Conservation (phyloP, 1,140 invertebrate species). For the Sitobion miscanthi region DNA sequence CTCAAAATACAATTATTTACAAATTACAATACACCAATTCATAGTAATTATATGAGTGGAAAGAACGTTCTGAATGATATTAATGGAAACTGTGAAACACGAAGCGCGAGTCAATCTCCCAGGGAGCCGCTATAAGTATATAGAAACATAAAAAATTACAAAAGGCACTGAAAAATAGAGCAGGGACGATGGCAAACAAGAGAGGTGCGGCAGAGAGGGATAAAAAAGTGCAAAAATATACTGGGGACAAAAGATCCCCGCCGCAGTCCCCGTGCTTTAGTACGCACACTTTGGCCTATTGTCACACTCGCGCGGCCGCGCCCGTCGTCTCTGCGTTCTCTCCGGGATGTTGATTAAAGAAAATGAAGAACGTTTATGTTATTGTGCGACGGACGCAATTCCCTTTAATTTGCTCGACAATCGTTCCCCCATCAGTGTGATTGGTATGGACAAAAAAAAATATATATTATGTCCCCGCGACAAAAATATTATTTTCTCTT, state of each 20-base stretch:
- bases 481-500: conserved; percentile 52
- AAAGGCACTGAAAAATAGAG: background rate
- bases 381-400: conserved; percentile 49
- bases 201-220: background rate
- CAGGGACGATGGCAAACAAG: background rate
- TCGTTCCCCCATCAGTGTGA: conserved; percentile 53
- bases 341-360: conserved; percentile 53
- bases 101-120: background rate
- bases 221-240: conserved; percentile 47
- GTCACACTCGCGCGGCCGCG: conserved; percentile 29
- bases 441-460: conserved; percentile 47
- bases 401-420: conserved; percentile 56
- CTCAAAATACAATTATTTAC: background rate
- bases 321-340: background rate
- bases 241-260: conserved; percentile 45
- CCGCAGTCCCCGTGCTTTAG: background rate
- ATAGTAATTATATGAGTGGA: background rate
- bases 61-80: background rate
- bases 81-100: background rate
- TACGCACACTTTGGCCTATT: conserved; percentile 50
- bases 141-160: conserved; percentile 7
- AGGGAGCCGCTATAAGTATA: background rate
- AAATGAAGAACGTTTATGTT: conserved; percentile 54
- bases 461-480: conserved; percentile 38
- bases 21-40: background rate